phyloP scores from a whole-genome alignment of 2,888 invertebrate genomes.

The Ophion ellenae region DNA sequence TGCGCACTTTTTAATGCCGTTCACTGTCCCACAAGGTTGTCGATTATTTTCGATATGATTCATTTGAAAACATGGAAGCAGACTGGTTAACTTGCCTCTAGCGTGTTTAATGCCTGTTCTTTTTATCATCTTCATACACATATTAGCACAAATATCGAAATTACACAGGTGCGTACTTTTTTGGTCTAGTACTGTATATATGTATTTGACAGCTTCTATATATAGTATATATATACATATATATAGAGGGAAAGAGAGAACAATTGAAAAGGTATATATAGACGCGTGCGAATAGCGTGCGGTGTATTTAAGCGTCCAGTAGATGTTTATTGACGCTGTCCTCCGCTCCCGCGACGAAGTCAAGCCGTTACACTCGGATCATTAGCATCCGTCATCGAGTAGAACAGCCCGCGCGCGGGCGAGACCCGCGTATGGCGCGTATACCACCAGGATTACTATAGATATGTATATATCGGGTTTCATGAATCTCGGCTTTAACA shows the following conservation, averaged over 20 bases:
- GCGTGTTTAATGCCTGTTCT: too few species aligned
- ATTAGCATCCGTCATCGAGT: slow-evolving; percentile 68
- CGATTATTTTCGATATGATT: too few species aligned
- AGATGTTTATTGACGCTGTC: slow-evolving; percentile 61
- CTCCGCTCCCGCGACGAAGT: slow-evolving; percentile 1
- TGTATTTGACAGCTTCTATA: neutral
- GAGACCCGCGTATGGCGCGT: slow-evolving; percentile 17
- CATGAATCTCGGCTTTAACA: slow-evolving; percentile 43
- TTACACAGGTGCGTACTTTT: too few species aligned
- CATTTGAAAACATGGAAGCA: too few species aligned
- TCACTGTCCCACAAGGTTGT: too few species aligned
- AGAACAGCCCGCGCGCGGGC: slow-evolving; percentile 52
- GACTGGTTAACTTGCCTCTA: too few species aligned
- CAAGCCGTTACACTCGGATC: slow-evolving; percentile 60
- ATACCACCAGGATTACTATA: slow-evolving; percentile 29
- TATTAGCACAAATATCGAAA: too few species aligned
- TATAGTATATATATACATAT: slow-evolving; percentile 15
- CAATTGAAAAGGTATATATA: slow-evolving; percentile 25
- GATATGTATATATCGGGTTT: slow-evolving; percentile 39
- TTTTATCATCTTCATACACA: too few species aligned
- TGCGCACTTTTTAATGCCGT: too few species aligned
- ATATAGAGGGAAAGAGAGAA: slow-evolving; percentile 6
- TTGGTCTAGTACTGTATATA: too few species aligned
- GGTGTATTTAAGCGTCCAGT: slow-evolving; percentile 47
- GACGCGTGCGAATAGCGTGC: slow-evolving; percentile 46